Evolutionary conservation across 2,888 invertebrate genomes (phyloP).

Genomic region (Heteromurus nitidus): DNA sequence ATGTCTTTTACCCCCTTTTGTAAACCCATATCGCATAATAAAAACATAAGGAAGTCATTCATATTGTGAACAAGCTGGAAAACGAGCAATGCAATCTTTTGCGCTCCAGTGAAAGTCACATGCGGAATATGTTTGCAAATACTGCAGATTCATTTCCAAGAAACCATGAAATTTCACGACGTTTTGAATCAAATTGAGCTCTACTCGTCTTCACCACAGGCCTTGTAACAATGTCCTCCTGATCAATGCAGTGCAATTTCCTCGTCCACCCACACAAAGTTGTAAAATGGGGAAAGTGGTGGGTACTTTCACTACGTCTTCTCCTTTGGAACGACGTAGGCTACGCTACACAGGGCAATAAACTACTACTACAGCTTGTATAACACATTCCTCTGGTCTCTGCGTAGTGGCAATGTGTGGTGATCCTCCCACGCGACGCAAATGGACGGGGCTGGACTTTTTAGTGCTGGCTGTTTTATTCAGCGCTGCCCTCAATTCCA

Average conservation of each 20-base stretch:
- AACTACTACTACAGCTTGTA: no score
- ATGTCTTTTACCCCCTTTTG: no score
- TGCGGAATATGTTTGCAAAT: background rate
- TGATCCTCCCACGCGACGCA: background rate
- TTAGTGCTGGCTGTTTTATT: background rate
- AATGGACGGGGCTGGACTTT: background rate
- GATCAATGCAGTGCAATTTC: background rate
- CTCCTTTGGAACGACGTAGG: no score
- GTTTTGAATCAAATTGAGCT: no score
- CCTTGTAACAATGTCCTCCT: background rate
- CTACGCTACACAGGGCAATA: no score
- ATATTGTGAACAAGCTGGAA: no score
- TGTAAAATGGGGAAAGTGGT: background rate
- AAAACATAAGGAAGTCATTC: no score
- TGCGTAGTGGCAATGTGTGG: no score
- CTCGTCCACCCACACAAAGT: background rate
- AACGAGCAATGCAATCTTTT: no score
- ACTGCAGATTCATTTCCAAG: background rate
- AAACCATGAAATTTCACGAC: background rate
- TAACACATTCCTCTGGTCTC: no score
- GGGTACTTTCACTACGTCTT: background rate
- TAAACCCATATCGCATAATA: no score
- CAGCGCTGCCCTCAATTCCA: background rate
- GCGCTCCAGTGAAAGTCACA: background rate
- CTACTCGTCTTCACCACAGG: background rate